Base-by-base conservation (phyloP, 2,797 vertebrate species). In the Argyrosomus regius region DNA sequence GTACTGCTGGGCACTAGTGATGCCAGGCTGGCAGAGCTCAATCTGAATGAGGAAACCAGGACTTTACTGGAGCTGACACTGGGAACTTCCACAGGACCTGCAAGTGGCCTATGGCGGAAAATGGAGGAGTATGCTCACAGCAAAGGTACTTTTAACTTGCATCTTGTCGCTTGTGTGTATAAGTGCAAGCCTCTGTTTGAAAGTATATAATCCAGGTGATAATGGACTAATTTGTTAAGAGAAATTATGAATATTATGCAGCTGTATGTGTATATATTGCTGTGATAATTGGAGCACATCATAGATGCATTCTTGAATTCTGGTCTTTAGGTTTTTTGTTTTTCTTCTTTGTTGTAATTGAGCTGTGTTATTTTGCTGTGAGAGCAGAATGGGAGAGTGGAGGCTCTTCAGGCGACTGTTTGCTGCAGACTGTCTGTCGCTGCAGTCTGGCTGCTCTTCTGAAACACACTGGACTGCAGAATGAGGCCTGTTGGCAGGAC, bases 381-480 rank as follows among this genome's bases (percentile, higher is more conserved):
- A 49, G 14, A 87, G 70, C 85, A 96, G 96, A 96, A 78, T 96
- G 95, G 96, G 96, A 96, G 35, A 91, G 71, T 9, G 90, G 89
- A 67, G 89, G 90, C 48, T 88, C 93, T 16, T 85, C 82, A 14
- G 93, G 91, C 2, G 95, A 96, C 73, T 81, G 84, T 84, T 86
- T 96, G 87, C 89, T 96, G 84, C 93, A 96, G 81, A 92, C 93
- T 1, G 95, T 92, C 0, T 96, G 95, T 59, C 95, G 95, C 84
- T 96, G 96, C 85, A 93, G 94, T 80, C 91, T 96, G 63, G 96
- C 96, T 62, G 96, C 93, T 78, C 91, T 96, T 57, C 91, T 96
- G 43, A 96, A 96, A 86, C 96, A 96, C 86, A 93, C 95, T 0
- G 96, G 95, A 18, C 90, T 96, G 60, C 94, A 96, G 86, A 94